Percentiles rank a stretch among this genome's conserved stretches.
Conservation (phyloP, 2,113 vertebrate species). For the Camelus dromedarius region DNA sequence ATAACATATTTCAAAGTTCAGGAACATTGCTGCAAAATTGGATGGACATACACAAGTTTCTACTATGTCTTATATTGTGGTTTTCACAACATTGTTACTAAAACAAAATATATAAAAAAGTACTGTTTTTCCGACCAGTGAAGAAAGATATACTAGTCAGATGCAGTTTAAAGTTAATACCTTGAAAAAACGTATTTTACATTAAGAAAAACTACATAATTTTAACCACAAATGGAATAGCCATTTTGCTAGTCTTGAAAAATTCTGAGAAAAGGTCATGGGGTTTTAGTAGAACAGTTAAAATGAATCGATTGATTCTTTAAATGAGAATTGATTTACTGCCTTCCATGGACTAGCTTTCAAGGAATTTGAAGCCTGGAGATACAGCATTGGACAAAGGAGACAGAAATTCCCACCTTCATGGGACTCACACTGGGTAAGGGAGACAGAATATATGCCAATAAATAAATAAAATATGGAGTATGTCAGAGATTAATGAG, state of each 20-base stretch:
- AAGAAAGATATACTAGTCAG: not conserved
- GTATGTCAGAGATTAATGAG: not conserved
- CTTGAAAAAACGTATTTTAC: not conserved
- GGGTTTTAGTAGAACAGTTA: not conserved
- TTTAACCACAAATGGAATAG: not conserved
- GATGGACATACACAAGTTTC: not conserved
- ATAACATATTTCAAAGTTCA: not conserved
- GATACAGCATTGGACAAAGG: not conserved
- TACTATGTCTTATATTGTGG: not conserved
- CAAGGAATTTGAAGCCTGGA: not conserved
- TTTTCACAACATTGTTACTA: not conserved
- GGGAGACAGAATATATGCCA: not conserved
- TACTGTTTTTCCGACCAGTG: not conserved
- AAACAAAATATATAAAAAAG: not conserved
- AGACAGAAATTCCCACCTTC: not conserved
- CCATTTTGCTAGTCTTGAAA: not conserved
- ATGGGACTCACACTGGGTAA: rapidly evolving
- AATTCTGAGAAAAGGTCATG: not conserved
- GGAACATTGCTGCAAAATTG: not conserved
- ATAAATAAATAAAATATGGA: not conserved
- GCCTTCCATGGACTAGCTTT: not conserved
- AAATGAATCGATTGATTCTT: not conserved
- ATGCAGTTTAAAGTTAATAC: not conserved
- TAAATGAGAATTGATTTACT: not conserved
- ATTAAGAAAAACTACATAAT: not conserved